Conservation (phyloP, 2,113 vertebrate genomes). For the Anolis carolinensis region DNA sequence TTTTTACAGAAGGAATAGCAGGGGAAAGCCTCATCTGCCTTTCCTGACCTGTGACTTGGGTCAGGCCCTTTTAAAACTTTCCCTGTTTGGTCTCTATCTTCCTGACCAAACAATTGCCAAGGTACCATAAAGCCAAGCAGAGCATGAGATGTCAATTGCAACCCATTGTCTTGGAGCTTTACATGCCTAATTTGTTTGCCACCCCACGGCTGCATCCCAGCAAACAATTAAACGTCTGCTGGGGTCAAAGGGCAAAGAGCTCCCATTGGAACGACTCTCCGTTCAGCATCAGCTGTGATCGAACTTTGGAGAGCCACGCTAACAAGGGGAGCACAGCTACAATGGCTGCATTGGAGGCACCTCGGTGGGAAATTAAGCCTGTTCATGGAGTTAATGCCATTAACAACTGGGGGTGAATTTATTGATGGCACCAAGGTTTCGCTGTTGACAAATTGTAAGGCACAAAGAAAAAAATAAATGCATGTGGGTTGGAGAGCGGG, state of each 20-base stretch:
- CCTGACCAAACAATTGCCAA: not conserved
- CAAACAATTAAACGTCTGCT: slow-evolving; percentile 70
- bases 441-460: slow-evolving; percentile 71
- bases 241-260: slow-evolving; percentile 74
- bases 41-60: not conserved
- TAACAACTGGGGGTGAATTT: slow-evolving; percentile 91
- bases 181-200: slow-evolving; percentile 5
- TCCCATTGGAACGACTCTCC: slow-evolving; percentile 70
- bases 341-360: slow-evolving; percentile 63
- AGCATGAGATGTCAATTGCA: not conserved
- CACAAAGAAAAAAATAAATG: slow-evolving; percentile 17
- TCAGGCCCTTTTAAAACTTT: not conserved
- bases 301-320: slow-evolving; percentile 72
- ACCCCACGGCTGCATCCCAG: slow-evolving; percentile 27
- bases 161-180: not conserved
- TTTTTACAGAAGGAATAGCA: not conserved
- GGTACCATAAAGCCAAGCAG: not conserved
- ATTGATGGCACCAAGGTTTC: slow-evolving; percentile 76
- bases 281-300: slow-evolving; percentile 62
- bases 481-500: slow-evolving; percentile 58
- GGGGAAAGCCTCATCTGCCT: accelerated
- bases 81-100: not conserved
- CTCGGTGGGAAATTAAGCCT: slow-evolving; percentile 74
- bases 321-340: slow-evolving; percentile 75
- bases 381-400: slow-evolving; percentile 75